Evolutionary conservation across 2,113 vertebrate genomes (phyloP).

Genomic region (Motacilla alba): DNA sequence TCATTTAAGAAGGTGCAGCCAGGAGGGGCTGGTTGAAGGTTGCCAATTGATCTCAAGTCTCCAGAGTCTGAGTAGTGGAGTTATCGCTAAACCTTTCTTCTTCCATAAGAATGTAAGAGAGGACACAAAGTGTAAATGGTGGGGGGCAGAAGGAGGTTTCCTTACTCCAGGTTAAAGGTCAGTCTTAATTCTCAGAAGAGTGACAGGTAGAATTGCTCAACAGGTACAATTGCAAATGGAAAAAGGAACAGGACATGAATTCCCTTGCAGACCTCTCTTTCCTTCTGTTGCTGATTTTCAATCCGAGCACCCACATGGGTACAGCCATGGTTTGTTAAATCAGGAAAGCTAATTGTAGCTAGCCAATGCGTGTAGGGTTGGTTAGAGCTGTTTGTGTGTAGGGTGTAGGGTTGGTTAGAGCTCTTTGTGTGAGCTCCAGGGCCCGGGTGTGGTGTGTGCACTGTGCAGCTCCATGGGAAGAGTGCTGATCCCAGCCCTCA

Average conservation of each 20-base stretch:
- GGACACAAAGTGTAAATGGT: not conserved
- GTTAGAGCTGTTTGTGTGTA: not conserved
- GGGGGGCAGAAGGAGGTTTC: not conserved
- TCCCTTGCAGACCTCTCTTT: not conserved
- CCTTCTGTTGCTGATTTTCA: not conserved
- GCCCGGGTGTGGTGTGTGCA: not conserved
- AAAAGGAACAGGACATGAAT: not conserved
- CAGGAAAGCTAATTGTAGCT: not conserved
- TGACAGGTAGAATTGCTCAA: not conserved
- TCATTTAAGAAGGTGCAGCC: not conserved
- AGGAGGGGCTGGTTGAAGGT: not conserved
- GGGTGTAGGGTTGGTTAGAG: not conserved
- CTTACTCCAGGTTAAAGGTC: not conserved
- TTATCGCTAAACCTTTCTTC: not conserved
- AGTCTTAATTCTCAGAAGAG: fast-evolving
- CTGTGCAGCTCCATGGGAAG: not conserved
- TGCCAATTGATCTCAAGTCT: not conserved
- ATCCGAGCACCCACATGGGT: not conserved
- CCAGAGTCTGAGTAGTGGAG: not conserved
- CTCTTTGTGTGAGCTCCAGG: not conserved
- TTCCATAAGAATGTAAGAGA: not conserved
- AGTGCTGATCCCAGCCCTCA: fast-evolving
- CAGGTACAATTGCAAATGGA: not conserved
- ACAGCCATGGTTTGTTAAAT: not conserved
- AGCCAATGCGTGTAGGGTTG: not conserved